Conservation (phyloP, 2,113 vertebrate genomes). For the Pluvianellus socialis region DNA sequence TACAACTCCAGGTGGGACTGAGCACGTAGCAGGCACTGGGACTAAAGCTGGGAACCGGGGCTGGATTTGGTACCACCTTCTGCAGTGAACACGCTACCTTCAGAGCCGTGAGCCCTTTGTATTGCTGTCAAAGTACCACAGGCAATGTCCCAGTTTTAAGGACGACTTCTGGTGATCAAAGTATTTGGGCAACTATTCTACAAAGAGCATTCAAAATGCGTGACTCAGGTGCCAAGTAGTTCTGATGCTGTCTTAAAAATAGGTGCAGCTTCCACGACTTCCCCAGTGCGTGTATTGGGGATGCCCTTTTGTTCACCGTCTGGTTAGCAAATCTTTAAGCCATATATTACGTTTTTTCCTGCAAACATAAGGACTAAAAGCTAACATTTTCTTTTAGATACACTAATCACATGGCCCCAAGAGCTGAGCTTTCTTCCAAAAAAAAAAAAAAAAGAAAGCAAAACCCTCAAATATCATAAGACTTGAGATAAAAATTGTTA, state of each 20-base stretch:
- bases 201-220: not conserved
- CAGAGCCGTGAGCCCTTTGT: not conserved
- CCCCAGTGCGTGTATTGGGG: not conserved
- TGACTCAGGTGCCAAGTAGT: not conserved
- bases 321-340: not conserved
- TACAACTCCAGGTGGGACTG: too few relatives aligned
- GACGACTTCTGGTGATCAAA: not conserved
- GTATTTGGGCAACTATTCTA: not conserved
- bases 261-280: not conserved
- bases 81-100: fast-evolving
- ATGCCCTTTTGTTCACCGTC: not conserved
- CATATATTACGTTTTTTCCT: not conserved
- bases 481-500: not conserved
- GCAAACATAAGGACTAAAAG: not conserved
- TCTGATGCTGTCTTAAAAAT: not conserved
- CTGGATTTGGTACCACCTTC: not conserved
- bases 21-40: not conserved
- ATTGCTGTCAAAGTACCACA: not conserved
- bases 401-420: fast-evolving
- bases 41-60: not conserved
- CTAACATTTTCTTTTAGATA: not conserved
- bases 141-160: not conserved
- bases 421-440: not conserved
- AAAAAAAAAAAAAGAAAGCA: not conserved
- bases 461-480: not conserved